A percentile compares a stretch with the other conserved stretches of the same genome.
These are phyloP conservation scores for Astreopora myriophthalma DNA, from an alignment of 64 coral and sea anemone species.

Conservation along the genomic window DNA sequence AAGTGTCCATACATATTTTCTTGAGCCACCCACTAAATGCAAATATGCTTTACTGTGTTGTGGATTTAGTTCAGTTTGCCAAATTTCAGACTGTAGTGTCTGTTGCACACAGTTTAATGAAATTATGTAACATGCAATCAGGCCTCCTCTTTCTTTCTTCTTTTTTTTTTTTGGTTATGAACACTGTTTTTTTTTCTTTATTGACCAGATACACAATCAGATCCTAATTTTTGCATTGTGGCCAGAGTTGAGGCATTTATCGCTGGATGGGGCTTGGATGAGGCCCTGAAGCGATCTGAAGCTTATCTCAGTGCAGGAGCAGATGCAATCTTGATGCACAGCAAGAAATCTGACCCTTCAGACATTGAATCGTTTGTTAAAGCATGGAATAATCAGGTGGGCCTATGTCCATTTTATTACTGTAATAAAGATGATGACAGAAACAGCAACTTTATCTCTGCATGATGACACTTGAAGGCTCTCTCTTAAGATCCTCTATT, in stretches of 20 bases:
- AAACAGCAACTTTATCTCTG: background rate
- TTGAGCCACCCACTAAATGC: too few relatives aligned
- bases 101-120: too few relatives aligned
- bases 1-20: too few relatives aligned
- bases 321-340: conserved; percentile 99
- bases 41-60: too few relatives aligned
- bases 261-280: conserved; percentile 96
- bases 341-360: conserved; percentile 98
- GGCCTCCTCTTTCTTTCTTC: too few relatives aligned
- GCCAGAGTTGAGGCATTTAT: conserved; percentile 99
- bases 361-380: conserved; percentile 99
- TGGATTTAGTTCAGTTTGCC: background rate
- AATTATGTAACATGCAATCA: too few relatives aligned
- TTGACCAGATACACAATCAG: conserved; percentile 85
- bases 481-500: too few relatives aligned
- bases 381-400: conserved; percentile 99
- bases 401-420: too few relatives aligned
- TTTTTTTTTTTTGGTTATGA: background rate
- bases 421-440: background rate
- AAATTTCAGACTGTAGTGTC: background rate
- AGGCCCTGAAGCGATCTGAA: conserved; percentile 89
- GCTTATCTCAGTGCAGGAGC: conserved; percentile 97
- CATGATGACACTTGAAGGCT: too few relatives aligned
- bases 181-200: background rate
- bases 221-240: conserved; percentile 91